These are phyloP conservation scores for Cecropterus lyciades DNA, from an alignment of 1,140 invertebrate genomes.

Conservation along the genomic window DNA sequence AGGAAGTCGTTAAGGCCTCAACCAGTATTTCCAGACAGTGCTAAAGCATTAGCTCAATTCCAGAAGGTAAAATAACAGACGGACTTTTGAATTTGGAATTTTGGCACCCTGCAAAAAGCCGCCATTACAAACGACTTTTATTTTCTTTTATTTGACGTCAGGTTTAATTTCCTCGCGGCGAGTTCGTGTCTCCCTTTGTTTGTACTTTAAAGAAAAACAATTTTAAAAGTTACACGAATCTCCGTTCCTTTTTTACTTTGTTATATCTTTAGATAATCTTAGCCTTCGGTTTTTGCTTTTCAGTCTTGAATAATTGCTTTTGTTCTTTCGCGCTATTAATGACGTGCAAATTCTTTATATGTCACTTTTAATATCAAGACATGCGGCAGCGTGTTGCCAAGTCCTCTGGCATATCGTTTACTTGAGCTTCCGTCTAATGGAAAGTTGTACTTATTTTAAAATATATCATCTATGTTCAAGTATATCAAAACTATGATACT, in stretches of 20 bases:
- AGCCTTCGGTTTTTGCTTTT: not conserved
- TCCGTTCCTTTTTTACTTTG: constrained; percentile 42
- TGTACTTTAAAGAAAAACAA: constrained; percentile 58
- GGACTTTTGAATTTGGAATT: constrained; percentile 32
- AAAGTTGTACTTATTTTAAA: no score
- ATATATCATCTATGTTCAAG: no score
- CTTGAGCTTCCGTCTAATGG: no score
- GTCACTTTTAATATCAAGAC: no score
- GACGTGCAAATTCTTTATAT: no score
- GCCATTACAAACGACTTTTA: constrained; percentile 46
- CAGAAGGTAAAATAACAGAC: constrained; percentile 25
- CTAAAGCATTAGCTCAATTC: constrained; percentile 31
- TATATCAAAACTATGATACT: no score
- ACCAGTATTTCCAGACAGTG: constrained; percentile 11
- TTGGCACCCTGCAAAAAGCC: constrained; percentile 28
- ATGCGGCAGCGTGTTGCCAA: no score
- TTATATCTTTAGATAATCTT: constrained; percentile 14
- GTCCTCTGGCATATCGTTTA: no score
- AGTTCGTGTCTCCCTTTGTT: constrained; percentile 45
- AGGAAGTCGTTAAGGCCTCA: constrained; percentile 11
- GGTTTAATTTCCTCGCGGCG: constrained; percentile 53
- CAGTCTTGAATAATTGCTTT: not conserved
- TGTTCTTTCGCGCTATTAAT: not conserved
- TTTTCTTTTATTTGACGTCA: constrained; percentile 50
- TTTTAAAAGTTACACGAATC: constrained; percentile 47